These are phyloP conservation scores for Lateolabrax maculatus DNA, from an alignment of 2,797 vertebrate genomes.

Conservation along the genomic window DNA sequence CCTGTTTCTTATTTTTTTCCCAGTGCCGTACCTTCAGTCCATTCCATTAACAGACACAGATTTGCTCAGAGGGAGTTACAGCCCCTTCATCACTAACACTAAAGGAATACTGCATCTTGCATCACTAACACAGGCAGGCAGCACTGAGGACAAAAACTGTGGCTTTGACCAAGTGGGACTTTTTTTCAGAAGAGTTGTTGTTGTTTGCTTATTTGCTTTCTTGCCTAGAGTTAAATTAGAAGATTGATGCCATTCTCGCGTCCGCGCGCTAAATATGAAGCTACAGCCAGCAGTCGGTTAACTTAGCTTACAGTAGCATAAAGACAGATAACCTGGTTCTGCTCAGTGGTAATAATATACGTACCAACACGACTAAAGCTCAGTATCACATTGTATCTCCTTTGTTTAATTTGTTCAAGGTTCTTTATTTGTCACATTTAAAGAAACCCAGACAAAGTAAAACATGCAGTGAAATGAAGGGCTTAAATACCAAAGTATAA, in stretches of 20 bases:
- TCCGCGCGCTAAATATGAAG: not conserved
- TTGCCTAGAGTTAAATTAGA: not conserved
- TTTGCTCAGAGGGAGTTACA: constrained; percentile 46
- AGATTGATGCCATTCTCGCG: not conserved
- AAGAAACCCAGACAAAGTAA: too few relatives aligned
- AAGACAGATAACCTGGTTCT: not conserved
- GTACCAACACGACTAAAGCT: too few relatives aligned
- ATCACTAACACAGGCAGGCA: not conserved
- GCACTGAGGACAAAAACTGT: not conserved
- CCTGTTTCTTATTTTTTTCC: constrained; percentile 55
- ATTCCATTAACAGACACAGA: constrained; percentile 81
- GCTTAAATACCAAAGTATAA: not conserved
- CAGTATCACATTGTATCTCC: not conserved
- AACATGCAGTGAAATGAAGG: too few relatives aligned
- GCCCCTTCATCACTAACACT: not conserved
- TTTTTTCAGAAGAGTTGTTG: not conserved
- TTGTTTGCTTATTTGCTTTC: constrained; percentile 3
- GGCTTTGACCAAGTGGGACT: constrained; percentile 7
- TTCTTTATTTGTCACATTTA: too few relatives aligned
- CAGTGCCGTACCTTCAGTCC: constrained; percentile 77
- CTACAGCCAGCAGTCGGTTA: not conserved
- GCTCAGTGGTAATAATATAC: not conserved
- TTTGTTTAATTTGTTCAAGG: not conserved
- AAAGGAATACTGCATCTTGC: not conserved
- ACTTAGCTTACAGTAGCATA: not conserved